A percentile compares a stretch with the other conserved stretches of the same genome.
phyloP scores from a whole-genome alignment of 1,140 invertebrate genomes.

The Drepana arcuata region DNA sequence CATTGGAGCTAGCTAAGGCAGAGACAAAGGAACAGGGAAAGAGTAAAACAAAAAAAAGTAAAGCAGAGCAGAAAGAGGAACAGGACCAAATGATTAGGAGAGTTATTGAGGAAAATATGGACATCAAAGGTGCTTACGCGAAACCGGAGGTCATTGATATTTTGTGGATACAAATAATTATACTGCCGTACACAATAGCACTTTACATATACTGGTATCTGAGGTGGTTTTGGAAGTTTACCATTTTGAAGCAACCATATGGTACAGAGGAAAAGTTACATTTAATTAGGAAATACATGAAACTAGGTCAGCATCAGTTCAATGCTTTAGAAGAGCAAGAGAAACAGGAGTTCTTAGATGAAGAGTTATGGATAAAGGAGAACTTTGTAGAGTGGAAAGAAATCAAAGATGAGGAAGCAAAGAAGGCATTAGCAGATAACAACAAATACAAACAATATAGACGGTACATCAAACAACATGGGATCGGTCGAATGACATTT shows the following conservation, averaged over 20 bases:
- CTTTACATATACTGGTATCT: constrained; percentile 82
- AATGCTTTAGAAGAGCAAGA: constrained; percentile 82
- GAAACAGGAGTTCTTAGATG: constrained; percentile 80
- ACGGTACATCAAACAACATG: constrained; percentile 86
- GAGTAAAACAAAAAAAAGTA: constrained; percentile 73
- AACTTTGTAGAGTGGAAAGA: constrained; percentile 87
- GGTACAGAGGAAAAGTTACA: constrained; percentile 88
- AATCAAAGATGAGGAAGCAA: constrained; percentile 86
- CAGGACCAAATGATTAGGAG: constrained; percentile 79
- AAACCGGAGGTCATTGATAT: constrained; percentile 84
- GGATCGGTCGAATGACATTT: constrained; percentile 83
- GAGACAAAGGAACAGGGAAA: constrained; percentile 76
- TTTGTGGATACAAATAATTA: constrained; percentile 86
- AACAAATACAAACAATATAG: constrained; percentile 85
- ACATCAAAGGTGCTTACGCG: constrained; percentile 91
- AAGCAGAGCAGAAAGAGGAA: constrained; percentile 86
- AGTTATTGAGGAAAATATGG: constrained; percentile 92
- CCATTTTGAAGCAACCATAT: constrained; percentile 82
- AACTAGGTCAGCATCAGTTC: constrained; percentile 79
- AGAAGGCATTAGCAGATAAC: constrained; percentile 84
- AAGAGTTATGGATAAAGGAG: constrained; percentile 86
- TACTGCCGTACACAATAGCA: constrained; percentile 81
- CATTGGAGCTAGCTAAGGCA: constrained; percentile 85
- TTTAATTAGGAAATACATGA: constrained; percentile 85
- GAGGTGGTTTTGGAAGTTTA: constrained; percentile 87